Conservation (phyloP, 1,140 invertebrate species). For the Maniola jurtina region DNA sequence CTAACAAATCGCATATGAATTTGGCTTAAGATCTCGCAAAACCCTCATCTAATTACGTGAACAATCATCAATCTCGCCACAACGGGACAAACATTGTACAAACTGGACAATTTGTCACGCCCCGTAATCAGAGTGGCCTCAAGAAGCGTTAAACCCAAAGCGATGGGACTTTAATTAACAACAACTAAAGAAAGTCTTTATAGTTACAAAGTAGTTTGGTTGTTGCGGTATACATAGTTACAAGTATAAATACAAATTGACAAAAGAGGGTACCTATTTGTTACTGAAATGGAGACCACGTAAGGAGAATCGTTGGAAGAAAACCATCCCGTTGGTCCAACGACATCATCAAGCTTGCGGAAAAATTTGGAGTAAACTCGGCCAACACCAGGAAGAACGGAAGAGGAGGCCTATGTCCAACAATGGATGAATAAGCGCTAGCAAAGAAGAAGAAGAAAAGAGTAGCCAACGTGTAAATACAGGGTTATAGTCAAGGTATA, state of each 20-base stretch:
- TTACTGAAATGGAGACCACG: background rate
- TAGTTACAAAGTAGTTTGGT: conserved; percentile 18
- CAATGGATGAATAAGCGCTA: no score
- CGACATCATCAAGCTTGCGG: no score
- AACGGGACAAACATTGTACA: conserved; percentile 43
- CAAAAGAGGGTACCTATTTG: background rate
- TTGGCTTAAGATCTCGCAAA: conserved; percentile 35
- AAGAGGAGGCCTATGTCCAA: no score
- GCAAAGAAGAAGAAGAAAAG: no score
- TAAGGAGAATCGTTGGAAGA: no score
- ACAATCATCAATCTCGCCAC: conserved; percentile 47
- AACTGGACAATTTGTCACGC: conserved; percentile 53
- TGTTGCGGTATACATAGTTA: background rate
- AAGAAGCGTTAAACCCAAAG: conserved; percentile 24
- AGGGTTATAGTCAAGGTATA: no score
- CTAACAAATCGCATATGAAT: conserved; percentile 9
- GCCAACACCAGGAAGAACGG: no score
- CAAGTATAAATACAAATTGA: no score
- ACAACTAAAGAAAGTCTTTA: conserved; percentile 23
- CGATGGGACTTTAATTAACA: conserved; percentile 30
- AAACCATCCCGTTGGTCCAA: no score
- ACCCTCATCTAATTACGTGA: conserved; percentile 61
- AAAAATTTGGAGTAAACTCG: no score
- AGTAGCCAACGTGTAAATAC: no score
- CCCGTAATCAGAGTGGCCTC: conserved; percentile 39